phyloP scores from a whole-genome alignment of 2,888 invertebrate species.

The Thymelicus lineola region DNA sequence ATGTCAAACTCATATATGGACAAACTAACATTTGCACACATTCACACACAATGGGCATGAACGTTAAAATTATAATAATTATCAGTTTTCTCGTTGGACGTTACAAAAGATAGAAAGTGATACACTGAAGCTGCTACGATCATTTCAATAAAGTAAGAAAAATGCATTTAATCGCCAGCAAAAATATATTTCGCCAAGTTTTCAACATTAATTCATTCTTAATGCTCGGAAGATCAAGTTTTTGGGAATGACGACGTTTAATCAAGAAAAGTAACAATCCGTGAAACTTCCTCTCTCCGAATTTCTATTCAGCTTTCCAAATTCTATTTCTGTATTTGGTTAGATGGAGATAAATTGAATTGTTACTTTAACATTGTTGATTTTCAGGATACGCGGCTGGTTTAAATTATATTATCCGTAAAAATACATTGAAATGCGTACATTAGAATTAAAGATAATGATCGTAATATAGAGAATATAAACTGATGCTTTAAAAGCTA shows the following conservation, averaged over 20 bases:
- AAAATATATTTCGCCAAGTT: background rate
- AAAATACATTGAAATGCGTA: too few species aligned
- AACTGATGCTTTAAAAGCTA: too few species aligned
- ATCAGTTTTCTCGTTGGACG: too few species aligned
- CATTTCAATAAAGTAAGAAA: too few species aligned
- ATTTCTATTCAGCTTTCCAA: slow-evolving; percentile 16
- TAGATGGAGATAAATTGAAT: slow-evolving; percentile 7
- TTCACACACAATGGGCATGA: too few species aligned
- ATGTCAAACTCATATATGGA: too few species aligned
- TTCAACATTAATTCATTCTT: slow-evolving; percentile 1
- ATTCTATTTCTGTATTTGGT: slow-evolving; percentile 11
- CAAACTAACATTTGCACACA: too few species aligned
- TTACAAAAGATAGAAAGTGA: too few species aligned
- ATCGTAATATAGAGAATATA: too few species aligned
- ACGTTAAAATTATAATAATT: too few species aligned
- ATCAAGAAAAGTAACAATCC: slow-evolving; percentile 20
- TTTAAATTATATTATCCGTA: background rate
- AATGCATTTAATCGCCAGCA: background rate
- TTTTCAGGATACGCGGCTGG: background rate
- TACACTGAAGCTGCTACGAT: too few species aligned
- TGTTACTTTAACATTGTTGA: background rate
- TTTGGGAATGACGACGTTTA: slow-evolving; percentile 8
- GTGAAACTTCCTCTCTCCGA: slow-evolving; percentile 6
- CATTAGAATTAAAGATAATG: too few species aligned
- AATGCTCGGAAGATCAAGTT: slow-evolving; percentile 14